These are phyloP conservation scores for Thomomys bottae DNA, from an alignment of 2,113 vertebrate species.

Conservation along the genomic window DNA sequence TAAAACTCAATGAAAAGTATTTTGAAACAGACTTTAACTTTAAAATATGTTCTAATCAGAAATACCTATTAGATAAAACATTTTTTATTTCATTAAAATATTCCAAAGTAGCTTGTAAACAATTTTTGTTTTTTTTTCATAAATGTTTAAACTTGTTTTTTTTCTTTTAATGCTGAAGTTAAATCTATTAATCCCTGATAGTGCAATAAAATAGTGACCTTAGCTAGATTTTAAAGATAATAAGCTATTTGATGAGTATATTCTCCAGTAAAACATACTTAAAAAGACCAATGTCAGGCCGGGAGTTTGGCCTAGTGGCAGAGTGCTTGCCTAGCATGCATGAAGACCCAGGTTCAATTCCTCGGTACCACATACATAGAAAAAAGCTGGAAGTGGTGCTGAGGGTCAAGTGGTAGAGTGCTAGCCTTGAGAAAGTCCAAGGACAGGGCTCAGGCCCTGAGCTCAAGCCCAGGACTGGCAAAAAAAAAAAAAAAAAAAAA, in stretches of 20 bases:
- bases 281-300: neutral
- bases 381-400: too few relatives aligned
- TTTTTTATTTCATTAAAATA: constrained; percentile 8
- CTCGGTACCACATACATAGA: too few relatives aligned
- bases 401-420: too few relatives aligned
- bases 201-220: constrained; percentile 31
- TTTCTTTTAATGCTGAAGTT: neutral
- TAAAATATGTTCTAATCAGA: constrained; percentile 9
- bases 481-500: too few relatives aligned
- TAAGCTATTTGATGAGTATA: neutral
- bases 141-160: neutral
- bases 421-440: too few relatives aligned
- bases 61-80: constrained; percentile 41
- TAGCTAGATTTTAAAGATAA: neutral
- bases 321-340: too few relatives aligned
- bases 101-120: neutral
- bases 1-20: constrained; percentile 31
- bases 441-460: too few relatives aligned
- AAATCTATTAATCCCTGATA: constrained; percentile 7
- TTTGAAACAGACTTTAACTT: constrained; percentile 14
- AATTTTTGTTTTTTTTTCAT: neutral
- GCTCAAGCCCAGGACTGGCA: too few relatives aligned
- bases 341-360: too few relatives aligned
- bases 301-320: too few relatives aligned
- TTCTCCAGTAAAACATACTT: constrained; percentile 19